These are phyloP conservation scores for Alligator mississippiensis DNA, from an alignment of 2,113 vertebrate genomes.

Conservation along the genomic window DNA sequence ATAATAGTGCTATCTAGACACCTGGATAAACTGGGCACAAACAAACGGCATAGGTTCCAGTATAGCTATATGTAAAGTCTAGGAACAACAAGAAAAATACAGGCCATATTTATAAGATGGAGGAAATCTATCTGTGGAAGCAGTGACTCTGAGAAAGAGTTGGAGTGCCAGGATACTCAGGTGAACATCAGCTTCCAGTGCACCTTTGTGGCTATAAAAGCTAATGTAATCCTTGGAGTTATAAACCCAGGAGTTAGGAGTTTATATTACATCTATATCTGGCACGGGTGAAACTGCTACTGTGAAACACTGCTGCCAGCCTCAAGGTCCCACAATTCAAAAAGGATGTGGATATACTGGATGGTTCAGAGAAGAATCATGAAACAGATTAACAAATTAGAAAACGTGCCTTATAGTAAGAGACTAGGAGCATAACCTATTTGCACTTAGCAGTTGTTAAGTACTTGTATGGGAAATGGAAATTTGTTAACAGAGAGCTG, in stretches of 20 bases:
- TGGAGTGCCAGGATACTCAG: not conserved
- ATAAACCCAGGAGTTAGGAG: not conserved
- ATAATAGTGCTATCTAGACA: not conserved
- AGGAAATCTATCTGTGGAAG: not conserved
- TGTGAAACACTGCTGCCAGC: no score
- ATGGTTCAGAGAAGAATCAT: not conserved
- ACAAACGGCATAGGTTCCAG: not conserved
- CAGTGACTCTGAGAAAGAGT: not conserved
- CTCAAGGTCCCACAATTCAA: not conserved
- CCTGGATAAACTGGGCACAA: not conserved
- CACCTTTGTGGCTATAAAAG: not conserved
- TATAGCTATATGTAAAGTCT: not conserved
- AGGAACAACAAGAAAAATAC: not conserved
- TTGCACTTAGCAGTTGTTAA: not conserved
- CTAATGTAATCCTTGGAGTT: not conserved
- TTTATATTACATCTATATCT: not conserved
- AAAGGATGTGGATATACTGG: not conserved
- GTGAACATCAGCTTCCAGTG: not conserved
- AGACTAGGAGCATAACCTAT: not conserved
- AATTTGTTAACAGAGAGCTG: not conserved
- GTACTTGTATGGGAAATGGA: not conserved
- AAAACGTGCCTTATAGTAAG: not conserved
- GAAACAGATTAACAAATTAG: not conserved
- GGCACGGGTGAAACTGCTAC: not conserved
- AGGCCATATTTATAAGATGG: not conserved